Conservation (phyloP, 2,797 vertebrate species). For the Catostomus latipinnis region DNA sequence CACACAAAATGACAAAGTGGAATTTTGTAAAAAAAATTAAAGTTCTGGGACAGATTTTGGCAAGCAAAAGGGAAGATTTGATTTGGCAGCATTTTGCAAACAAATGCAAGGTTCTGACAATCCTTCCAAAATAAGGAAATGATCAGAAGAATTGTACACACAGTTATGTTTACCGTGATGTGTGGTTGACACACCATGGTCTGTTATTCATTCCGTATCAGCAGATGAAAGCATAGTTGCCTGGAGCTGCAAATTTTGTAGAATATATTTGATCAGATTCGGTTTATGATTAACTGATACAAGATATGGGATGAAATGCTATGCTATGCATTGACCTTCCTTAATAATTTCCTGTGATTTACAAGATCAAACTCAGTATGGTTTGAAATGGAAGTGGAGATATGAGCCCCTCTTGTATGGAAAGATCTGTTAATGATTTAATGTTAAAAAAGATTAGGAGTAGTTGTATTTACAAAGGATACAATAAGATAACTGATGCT, state of each 20-base stretch:
- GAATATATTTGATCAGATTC: constrained; percentile 29
- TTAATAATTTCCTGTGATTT: constrained; percentile 40
- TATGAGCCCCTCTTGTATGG: not conserved
- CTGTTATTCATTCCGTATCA: constrained; percentile 52
- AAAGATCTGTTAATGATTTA: constrained; percentile 5
- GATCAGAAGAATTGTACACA: constrained; percentile 43
- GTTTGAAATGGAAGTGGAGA: constrained; percentile 14
- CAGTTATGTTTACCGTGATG: constrained; percentile 61
- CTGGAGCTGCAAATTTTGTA: constrained; percentile 43
- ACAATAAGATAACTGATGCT: constrained; percentile 1
- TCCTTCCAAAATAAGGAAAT: constrained; percentile 37
- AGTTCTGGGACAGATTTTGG: constrained; percentile 49
- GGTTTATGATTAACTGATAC: constrained; percentile 45
- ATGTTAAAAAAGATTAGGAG: not conserved
- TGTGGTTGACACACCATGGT: constrained; percentile 51
- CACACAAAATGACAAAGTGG: constrained; percentile 43
- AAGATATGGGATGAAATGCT: constrained; percentile 41
- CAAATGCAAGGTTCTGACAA: constrained; percentile 39
- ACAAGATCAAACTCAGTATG: constrained; percentile 29
- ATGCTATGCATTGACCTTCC: constrained; percentile 32
- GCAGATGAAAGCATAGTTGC: constrained; percentile 46
- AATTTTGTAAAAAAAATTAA: constrained; percentile 1
- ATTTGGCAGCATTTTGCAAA: constrained; percentile 28
- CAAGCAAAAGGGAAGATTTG: constrained; percentile 32
- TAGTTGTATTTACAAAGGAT: constrained; percentile 17